Evolutionary conservation across 2,113 vertebrate genomes (phyloP).

Genomic region (Bufo bufo): DNA sequence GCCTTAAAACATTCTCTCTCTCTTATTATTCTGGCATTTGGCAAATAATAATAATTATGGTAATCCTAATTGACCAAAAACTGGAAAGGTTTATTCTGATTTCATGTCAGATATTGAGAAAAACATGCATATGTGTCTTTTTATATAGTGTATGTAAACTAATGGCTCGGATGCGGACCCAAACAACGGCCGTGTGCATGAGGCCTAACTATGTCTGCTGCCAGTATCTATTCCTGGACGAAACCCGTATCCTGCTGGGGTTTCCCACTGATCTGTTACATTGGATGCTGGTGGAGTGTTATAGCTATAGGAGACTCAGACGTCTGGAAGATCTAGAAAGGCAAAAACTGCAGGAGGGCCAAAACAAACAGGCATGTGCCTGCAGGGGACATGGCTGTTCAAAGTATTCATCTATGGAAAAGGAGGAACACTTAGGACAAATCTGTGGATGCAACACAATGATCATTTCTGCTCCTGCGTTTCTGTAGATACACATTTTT

Average conservation of each 20-base stretch:
- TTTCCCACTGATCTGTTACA: constrained; percentile 42
- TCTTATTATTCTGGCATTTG: too few species aligned
- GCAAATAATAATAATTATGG: too few species aligned
- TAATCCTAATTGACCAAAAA: too few species aligned
- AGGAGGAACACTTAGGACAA: background rate
- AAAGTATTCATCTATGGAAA: background rate
- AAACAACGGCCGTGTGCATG: too few species aligned
- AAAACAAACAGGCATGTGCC: background rate
- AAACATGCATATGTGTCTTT: too few species aligned
- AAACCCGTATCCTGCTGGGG: constrained; percentile 30
- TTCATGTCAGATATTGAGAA: too few species aligned
- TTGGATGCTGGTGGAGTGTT: constrained; percentile 5
- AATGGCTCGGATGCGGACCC: too few species aligned
- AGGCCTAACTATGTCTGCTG: background rate
- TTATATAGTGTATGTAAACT: too few species aligned
- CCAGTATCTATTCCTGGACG: constrained; percentile 19
- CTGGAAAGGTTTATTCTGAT: too few species aligned
- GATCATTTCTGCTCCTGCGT: background rate
- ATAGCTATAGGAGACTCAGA: background rate
- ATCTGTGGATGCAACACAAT: background rate
- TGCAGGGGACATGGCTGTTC: background rate
- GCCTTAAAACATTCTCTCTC: too few species aligned
- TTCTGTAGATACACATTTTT: too few species aligned
- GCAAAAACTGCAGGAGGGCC: constrained; percentile 1
- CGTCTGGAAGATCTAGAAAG: background rate